Conservation (phyloP, 2,113 vertebrate species). For the Cinclus cinclus region DNA sequence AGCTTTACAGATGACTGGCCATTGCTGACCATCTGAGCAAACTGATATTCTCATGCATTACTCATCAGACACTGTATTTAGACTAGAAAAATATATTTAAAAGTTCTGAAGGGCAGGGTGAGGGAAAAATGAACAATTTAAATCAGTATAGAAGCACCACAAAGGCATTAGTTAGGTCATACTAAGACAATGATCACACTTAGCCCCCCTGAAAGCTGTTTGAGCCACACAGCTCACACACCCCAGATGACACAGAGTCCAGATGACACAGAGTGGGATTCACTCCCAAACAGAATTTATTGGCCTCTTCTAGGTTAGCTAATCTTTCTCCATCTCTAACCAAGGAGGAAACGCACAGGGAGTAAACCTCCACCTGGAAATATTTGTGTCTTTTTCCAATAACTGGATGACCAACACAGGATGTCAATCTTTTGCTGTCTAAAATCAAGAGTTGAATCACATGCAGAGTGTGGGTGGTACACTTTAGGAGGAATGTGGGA, state of each 20-base stretch:
- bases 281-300: background rate
- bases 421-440: background rate
- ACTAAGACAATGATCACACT: background rate
- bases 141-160: background rate
- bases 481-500: background rate
- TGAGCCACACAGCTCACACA: rapidly evolving
- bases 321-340: background rate
- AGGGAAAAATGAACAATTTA: background rate
- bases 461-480: background rate
- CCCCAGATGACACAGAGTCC: rapidly evolving
- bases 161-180: background rate
- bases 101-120: too few species aligned
- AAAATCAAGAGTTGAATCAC: background rate
- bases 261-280: background rate
- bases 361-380: background rate
- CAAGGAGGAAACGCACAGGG: background rate
- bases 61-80: background rate
- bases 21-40: background rate
- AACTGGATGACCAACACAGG: background rate
- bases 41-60: background rate
- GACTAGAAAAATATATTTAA: background rate
- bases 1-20: background rate
- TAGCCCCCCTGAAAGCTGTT: background rate
- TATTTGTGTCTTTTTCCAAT: background rate
- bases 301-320: background rate